phyloP scores from a whole-genome alignment of 1,140 invertebrate genomes.

The Zaprionus vittiger region DNA sequence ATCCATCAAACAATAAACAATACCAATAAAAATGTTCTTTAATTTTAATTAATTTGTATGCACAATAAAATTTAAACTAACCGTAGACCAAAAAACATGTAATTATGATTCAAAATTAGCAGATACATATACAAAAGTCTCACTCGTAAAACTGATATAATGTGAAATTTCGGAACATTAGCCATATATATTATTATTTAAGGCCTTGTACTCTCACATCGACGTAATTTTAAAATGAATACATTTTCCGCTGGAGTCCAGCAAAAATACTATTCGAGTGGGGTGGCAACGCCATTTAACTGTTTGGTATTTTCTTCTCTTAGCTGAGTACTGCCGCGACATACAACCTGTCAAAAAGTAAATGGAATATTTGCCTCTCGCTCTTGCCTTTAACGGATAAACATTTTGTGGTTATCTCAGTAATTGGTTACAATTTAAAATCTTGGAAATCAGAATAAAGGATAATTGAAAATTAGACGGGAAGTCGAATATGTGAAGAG shows the following conservation, averaged over 20 bases:
- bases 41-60: conserved; percentile 37
- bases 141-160: background rate
- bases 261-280: background rate
- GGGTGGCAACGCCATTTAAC: conserved; percentile 1
- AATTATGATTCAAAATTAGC: background rate
- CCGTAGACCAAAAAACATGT: background rate
- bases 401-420: no score
- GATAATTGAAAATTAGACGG: no score
- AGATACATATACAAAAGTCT: background rate
- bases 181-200: background rate
- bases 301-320: background rate
- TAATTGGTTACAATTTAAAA: no score
- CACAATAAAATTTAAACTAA: conserved; percentile 28
- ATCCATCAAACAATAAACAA: conserved; percentile 47
- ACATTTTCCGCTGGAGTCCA: background rate
- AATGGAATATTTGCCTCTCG: no score
- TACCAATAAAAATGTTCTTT: conserved; percentile 48
- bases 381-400: no score
- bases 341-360: no score
- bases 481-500: no score
- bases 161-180: background rate
- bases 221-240: background rate
- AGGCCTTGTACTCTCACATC: no score
- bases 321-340: no score
- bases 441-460: no score